A percentile compares a stretch with the other conserved stretches of the same genome.
phyloP scores from a whole-genome alignment of 2,113 vertebrate species.

The Ciconia maguari region DNA sequence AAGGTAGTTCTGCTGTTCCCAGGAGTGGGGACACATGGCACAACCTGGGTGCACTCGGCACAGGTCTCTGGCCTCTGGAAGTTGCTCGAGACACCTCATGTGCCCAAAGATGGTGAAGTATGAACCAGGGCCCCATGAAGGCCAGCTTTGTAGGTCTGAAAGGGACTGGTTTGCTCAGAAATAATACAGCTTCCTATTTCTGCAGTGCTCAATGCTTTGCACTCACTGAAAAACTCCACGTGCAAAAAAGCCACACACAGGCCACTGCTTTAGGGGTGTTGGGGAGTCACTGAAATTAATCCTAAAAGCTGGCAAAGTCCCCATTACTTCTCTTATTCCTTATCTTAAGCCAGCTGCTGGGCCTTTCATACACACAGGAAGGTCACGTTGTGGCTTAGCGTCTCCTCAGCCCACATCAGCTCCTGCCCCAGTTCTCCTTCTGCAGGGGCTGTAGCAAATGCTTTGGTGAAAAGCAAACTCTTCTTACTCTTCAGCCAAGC shows the following conservation, averaged over 20 bases:
- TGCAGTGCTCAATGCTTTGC: background rate
- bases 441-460: background rate
- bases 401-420: background rate
- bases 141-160: background rate
- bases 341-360: background rate
- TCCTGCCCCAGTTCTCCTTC: background rate
- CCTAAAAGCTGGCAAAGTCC: background rate
- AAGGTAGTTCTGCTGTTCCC: background rate
- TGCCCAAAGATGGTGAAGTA: background rate
- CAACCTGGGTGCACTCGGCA: background rate
- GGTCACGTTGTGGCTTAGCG: fast-evolving
- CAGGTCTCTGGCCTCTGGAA: background rate
- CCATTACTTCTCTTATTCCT: background rate
- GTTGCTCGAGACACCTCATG: background rate
- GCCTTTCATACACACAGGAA: background rate
- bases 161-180: background rate
- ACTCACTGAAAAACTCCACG: background rate
- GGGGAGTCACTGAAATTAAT: background rate
- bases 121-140: background rate
- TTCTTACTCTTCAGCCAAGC: background rate
- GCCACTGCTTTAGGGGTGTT: background rate
- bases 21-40: background rate
- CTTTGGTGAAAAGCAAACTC: background rate
- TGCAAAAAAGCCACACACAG: background rate
- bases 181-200: background rate